phyloP scores from a whole-genome alignment of 2,113 vertebrate genomes.

The Cottus gobio region DNA sequence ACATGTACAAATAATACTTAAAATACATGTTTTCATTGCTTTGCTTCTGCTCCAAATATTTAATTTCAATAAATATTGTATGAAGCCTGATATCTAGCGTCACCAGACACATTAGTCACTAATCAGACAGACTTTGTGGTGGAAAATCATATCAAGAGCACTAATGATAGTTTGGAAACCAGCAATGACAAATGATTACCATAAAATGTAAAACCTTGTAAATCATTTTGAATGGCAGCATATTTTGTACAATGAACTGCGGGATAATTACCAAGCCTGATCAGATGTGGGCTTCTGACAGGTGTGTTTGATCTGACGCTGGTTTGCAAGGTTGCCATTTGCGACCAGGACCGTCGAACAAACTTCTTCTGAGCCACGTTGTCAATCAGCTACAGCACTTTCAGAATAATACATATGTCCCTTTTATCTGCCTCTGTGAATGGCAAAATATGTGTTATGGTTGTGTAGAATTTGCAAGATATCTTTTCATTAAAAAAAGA shows the following conservation, averaged over 20 bases:
- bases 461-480: neutral
- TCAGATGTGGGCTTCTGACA: neutral
- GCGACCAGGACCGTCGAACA: neutral
- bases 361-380: neutral
- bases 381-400: neutral
- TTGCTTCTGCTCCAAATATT: neutral
- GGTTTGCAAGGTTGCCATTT: neutral
- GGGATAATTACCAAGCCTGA: neutral
- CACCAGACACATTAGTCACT: neutral
- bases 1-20: neutral
- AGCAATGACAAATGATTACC: neutral
- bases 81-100: neutral
- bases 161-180: neutral
- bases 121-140: neutral
- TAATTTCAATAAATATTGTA: neutral
- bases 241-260: neutral
- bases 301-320: neutral
- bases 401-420: neutral
- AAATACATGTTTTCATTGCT: neutral
- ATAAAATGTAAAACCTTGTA: neutral
- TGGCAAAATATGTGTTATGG: neutral
- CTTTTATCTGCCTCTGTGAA: neutral
- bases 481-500: neutral
- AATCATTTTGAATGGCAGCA: neutral
- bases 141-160: neutral